Conservation (phyloP, 2,888 invertebrate genomes). For the Rhogogaster chlorosoma region DNA sequence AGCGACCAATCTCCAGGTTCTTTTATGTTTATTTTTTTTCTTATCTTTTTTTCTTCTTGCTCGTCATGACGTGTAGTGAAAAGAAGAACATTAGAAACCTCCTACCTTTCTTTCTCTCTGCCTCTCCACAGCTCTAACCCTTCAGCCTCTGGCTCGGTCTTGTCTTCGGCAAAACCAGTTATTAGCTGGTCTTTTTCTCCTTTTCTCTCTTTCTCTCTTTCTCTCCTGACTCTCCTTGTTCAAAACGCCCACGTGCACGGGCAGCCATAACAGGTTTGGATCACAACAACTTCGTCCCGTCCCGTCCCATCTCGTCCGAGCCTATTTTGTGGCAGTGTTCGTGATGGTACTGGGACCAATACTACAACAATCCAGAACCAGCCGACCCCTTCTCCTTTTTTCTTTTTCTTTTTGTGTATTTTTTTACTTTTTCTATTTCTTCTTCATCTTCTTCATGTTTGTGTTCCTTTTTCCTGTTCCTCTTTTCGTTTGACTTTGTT, state of each 20-base stretch:
- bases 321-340: conserved; percentile 40
- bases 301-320: conserved; percentile 39
- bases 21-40: not conserved
- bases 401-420: conserved; percentile 6
- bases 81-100: conserved; percentile 47
- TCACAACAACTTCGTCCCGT: conserved; percentile 50
- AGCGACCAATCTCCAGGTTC: conserved; percentile 17
- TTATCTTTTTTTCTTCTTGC: not conserved
- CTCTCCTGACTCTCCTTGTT: conserved; percentile 41
- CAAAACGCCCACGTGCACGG: conserved; percentile 49
- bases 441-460: conserved; percentile 21
- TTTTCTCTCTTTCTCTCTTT: not conserved
- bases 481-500: conserved; percentile 27
- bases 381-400: conserved; percentile 19
- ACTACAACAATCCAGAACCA: conserved; percentile 36
- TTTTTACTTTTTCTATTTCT: not conserved
- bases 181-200: conserved; percentile 42
- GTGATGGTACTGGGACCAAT: conserved; percentile 44
- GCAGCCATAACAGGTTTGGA: conserved; percentile 51
- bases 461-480: conserved; percentile 26
- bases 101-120: conserved; percentile 34
- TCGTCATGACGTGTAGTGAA: conserved; percentile 43
- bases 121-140: conserved; percentile 42
- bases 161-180: conserved; percentile 51
- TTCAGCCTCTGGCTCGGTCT: conserved; percentile 51